Conservation (phyloP, 2,797 vertebrate genomes). For the Acanthornis magna region DNA sequence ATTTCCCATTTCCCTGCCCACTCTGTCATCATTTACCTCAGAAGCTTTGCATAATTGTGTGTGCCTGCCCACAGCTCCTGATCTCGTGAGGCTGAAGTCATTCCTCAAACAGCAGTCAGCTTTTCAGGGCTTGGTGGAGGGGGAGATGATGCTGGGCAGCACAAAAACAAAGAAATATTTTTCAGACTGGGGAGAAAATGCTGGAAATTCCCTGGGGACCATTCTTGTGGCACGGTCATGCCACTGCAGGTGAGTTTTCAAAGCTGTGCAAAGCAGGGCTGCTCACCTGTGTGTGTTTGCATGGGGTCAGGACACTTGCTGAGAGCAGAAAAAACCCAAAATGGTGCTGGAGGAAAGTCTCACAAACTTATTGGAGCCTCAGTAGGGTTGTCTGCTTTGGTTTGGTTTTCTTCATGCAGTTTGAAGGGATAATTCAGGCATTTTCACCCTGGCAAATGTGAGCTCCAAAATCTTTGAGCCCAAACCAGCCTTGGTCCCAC, state of each 20-base stretch:
- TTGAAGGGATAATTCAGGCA: neutral
- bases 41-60: slow-evolving; percentile 21
- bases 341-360: neutral
- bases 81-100: slow-evolving; percentile 54
- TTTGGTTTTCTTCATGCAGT: neutral
- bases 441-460: neutral
- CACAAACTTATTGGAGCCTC: neutral
- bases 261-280: neutral
- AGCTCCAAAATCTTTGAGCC: neutral
- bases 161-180: slow-evolving; percentile 19
- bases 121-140: neutral
- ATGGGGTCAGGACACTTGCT: neutral
- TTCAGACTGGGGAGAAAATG: neutral
- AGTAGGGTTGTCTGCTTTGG: neutral
- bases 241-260: neutral
- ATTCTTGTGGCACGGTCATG: neutral
- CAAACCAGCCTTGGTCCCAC: neutral
- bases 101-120: neutral
- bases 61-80: slow-evolving; percentile 44
- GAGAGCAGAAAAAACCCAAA: neutral
- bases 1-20: neutral
- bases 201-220: neutral
- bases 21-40: slow-evolving; percentile 42
- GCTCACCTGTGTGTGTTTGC: neutral
- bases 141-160: neutral